A percentile compares a stretch with the other conserved stretches of the same genome.
phyloP scores from a whole-genome alignment of 2,888 invertebrate species.

The Tetragonisca angustula region DNA sequence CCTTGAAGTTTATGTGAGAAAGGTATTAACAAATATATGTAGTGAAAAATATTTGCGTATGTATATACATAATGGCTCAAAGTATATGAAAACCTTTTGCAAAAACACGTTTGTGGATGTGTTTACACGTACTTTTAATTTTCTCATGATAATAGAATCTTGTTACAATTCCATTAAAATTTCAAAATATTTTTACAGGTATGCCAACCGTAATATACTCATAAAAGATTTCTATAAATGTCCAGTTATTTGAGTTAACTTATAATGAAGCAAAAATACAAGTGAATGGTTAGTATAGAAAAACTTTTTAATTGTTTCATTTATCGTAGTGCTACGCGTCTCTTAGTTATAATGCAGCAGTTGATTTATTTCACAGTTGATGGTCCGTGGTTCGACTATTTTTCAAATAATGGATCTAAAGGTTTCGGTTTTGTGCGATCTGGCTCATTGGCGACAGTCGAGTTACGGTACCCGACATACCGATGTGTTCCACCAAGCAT shows the following conservation, averaged over 20 bases:
- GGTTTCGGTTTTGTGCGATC: conserved; percentile 43
- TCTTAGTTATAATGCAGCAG: background rate
- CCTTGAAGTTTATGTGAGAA: background rate
- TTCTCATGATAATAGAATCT: too few species aligned
- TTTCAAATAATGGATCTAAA: conserved; percentile 37
- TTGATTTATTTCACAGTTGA: background rate
- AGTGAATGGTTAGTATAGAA: background rate
- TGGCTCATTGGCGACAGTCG: conserved; percentile 60
- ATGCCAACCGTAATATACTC: too few species aligned
- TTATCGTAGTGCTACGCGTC: background rate
- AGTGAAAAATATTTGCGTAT: too few species aligned
- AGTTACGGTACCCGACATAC: conserved; percentile 70
- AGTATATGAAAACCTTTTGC: too few species aligned
- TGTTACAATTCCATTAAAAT: too few species aligned
- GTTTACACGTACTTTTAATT: too few species aligned
- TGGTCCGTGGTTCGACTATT: conserved; percentile 11
- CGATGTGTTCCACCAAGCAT: conserved; percentile 48
- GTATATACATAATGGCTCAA: too few species aligned
- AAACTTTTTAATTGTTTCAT: background rate
- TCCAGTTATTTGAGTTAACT: too few species aligned
- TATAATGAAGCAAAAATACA: background rate
- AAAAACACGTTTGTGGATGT: too few species aligned
- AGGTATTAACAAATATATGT: background rate
- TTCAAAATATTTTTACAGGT: too few species aligned
- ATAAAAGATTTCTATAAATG: too few species aligned